phyloP scores from a whole-genome alignment of 2,113 vertebrate genomes.

The Galemys pyrenaicus region DNA sequence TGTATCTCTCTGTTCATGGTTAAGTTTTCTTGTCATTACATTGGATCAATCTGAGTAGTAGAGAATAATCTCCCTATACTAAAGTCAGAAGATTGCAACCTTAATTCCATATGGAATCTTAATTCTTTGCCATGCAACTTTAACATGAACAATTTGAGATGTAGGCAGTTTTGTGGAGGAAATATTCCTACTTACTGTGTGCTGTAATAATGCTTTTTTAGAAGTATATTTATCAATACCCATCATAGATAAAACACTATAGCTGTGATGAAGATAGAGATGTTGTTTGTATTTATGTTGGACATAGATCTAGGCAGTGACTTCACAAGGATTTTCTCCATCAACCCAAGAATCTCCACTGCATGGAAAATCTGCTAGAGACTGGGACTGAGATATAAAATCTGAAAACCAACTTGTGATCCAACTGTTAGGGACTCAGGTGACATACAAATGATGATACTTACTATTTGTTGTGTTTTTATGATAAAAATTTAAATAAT shows the following conservation, averaged over 20 bases:
- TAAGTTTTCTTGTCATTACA: neutral
- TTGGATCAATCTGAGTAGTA: neutral
- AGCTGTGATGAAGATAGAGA: neutral
- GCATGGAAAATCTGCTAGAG: neutral
- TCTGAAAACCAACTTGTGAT: neutral
- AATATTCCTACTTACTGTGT: neutral
- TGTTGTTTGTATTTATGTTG: slow-evolving; percentile 7
- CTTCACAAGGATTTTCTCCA: neutral
- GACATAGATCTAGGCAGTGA: neutral
- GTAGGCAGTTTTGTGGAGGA: neutral
- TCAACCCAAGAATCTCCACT: neutral
- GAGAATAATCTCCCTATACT: neutral
- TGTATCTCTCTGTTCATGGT: neutral
- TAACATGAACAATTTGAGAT: neutral
- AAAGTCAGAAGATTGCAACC: neutral
- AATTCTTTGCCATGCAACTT: neutral
- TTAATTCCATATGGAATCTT: neutral
- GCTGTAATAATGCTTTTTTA: neutral
- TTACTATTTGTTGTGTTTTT: neutral
- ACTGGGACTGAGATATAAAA: neutral
- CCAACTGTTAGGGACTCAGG: neutral
- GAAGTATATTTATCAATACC: neutral
- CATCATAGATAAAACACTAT: neutral
- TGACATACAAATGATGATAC: neutral
- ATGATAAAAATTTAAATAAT: neutral